A percentile compares a stretch with the other conserved stretches of the same genome.
Conservation (phyloP, 2,888 invertebrate genomes). For the Calliopum simillimum region DNA sequence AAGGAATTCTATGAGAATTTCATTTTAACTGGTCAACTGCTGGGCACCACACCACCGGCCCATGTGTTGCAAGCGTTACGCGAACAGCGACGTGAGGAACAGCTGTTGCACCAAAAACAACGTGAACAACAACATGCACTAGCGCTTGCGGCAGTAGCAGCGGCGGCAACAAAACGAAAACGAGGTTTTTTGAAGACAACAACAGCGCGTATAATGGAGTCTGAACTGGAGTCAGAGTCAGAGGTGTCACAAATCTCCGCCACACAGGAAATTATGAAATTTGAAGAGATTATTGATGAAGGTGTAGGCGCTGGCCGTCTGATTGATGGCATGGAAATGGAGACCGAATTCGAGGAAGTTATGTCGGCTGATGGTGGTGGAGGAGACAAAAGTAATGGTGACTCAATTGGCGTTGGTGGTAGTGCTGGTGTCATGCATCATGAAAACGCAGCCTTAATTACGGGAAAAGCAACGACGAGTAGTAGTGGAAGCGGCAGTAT, state of each 20-base stretch:
- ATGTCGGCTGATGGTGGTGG: slow-evolving; percentile 37
- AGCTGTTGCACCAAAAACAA: slow-evolving; percentile 47
- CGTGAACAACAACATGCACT: slow-evolving; percentile 41
- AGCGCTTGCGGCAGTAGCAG: slow-evolving; percentile 43
- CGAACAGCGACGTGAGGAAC: slow-evolving; percentile 55
- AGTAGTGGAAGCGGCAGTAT: slow-evolving; percentile 31
- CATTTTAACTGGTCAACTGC: slow-evolving; percentile 58
- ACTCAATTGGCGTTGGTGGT: slow-evolving; percentile 42
- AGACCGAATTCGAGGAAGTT: slow-evolving; percentile 59
- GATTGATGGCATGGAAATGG: slow-evolving; percentile 62
- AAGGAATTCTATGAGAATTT: slow-evolving; percentile 64
- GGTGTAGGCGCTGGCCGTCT: slow-evolving; percentile 59
- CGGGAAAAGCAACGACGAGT: slow-evolving; percentile 43
- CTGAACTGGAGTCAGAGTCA: slow-evolving; percentile 59
- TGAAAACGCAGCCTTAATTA: slow-evolving; percentile 52
- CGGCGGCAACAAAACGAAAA: slow-evolving; percentile 37
- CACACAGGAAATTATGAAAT: slow-evolving; percentile 61
- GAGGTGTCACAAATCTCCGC: slow-evolving; percentile 51
- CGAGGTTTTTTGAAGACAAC: slow-evolving; percentile 10
- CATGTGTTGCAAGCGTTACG: slow-evolving; percentile 57
- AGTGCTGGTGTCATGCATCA: slow-evolving; percentile 41
- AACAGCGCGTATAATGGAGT: slow-evolving; percentile 49
- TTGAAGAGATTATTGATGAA: slow-evolving; percentile 62
- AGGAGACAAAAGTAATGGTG: slow-evolving; percentile 41
- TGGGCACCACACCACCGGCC: slow-evolving; percentile 61